Percentiles rank a stretch among this genome's conserved stretches.
Conservation (phyloP, 2,888 invertebrate genomes). For the Phyllotreta striolata region DNA sequence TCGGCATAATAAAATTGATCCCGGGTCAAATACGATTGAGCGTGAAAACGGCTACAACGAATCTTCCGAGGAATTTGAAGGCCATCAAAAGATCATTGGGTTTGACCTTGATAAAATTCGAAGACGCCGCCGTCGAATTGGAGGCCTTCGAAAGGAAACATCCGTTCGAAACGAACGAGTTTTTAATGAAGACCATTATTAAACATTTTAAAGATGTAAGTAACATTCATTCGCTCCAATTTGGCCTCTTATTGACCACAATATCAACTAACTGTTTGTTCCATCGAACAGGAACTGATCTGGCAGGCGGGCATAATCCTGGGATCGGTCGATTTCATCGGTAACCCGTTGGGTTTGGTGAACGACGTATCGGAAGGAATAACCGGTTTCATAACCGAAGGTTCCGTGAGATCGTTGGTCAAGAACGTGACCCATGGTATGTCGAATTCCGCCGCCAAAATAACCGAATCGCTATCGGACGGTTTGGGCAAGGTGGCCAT, state of each 20-base stretch:
- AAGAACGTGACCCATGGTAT: constrained; percentile 97
- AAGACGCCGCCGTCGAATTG: constrained; percentile 93
- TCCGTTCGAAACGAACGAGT: constrained; percentile 90
- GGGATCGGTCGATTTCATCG: constrained; percentile 96
- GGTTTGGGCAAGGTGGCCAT: constrained; percentile 85
- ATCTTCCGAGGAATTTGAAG: constrained; percentile 78
- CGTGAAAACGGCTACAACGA: constrained; percentile 82
- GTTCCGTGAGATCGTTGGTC: constrained; percentile 89
- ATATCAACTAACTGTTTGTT: neutral
- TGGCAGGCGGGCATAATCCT: constrained; percentile 96
- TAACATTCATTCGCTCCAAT: no score
- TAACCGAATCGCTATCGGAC: constrained; percentile 91
- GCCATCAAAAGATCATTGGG: constrained; percentile 86
- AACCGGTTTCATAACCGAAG: constrained; percentile 89
- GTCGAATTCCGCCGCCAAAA: constrained; percentile 97
- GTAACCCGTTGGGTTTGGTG: constrained; percentile 95
- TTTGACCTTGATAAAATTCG: constrained; percentile 91
- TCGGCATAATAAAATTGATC: constrained; percentile 58
- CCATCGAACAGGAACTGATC: constrained; percentile 74
- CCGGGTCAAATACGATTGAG: constrained; percentile 80
- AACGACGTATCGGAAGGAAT: constrained; percentile 97
- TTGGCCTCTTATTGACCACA: neutral
- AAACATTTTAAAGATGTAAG: constrained; percentile 84
- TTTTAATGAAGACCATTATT: constrained; percentile 80
- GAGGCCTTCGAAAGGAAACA: constrained; percentile 87